A percentile compares a stretch with the other conserved stretches of the same genome.
These are phyloP conservation scores for Drosophila atroscutellata DNA, from an alignment of 2,888 invertebrate genomes.

Conservation along the genomic window DNA sequence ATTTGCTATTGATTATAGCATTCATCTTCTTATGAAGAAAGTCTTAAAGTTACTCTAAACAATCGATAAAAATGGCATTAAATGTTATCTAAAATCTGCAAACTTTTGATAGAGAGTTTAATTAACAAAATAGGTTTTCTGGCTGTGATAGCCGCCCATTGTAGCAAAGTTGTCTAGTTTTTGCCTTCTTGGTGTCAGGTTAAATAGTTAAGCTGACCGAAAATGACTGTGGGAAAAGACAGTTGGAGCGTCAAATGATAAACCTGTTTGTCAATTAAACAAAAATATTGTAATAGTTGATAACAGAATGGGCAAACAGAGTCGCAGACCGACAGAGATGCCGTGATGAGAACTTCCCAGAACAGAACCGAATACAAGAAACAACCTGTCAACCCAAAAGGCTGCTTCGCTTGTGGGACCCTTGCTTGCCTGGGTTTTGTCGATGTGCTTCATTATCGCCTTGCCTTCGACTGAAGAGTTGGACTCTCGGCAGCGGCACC, in stretches of 20 bases:
- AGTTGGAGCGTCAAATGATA: slow-evolving; percentile 79
- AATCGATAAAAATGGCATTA: not conserved
- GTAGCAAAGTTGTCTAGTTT: slow-evolving; percentile 17
- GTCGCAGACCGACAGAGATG: slow-evolving; percentile 3
- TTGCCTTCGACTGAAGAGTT: slow-evolving; percentile 49
- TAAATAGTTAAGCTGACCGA: slow-evolving; percentile 51
- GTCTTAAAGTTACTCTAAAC: not conserved
- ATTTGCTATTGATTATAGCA: not conserved
- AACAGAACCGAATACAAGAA: slow-evolving; percentile 39
- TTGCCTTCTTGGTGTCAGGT: slow-evolving; percentile 30
- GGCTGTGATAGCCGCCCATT: slow-evolving; percentile 1
- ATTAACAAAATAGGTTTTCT: not conserved
- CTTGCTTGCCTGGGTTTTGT: slow-evolving; percentile 28
- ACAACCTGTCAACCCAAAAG: slow-evolving; percentile 73
- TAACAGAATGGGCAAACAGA: slow-evolving; percentile 74
- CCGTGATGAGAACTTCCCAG: slow-evolving; percentile 73
- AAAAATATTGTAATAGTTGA: slow-evolving; percentile 79
- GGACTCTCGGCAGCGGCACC: slow-evolving; percentile 1
- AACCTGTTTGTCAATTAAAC: slow-evolving; percentile 81
- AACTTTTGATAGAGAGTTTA: not conserved
- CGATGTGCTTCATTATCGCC: slow-evolving; percentile 79
- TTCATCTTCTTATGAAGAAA: too few relatives aligned
- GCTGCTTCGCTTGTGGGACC: slow-evolving; percentile 38
- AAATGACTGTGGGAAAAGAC: slow-evolving; percentile 76
- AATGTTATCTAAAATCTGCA: not conserved